Percentiles rank a stretch among this genome's conserved stretches.
Conservation (phyloP, 2,113 vertebrate species). For the Thunnus thynnus region DNA sequence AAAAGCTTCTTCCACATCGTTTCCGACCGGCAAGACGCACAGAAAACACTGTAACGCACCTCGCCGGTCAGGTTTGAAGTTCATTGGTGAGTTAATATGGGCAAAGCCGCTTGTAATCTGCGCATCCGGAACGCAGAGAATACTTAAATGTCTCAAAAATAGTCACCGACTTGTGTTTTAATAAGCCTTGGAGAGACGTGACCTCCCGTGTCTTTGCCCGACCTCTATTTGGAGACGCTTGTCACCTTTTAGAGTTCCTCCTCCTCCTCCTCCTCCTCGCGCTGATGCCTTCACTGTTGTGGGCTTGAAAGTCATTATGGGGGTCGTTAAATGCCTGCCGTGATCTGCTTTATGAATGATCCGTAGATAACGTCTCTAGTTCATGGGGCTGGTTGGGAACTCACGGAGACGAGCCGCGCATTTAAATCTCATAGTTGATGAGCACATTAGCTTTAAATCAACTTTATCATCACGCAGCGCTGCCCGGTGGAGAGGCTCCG, state of each 20-base stretch:
- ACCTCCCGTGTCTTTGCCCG: conserved; percentile 67
- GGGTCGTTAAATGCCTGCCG: conserved; percentile 51
- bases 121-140: neutral
- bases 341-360: conserved; percentile 61
- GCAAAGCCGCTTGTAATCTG: neutral
- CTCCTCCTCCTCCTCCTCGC: conserved; percentile 26
- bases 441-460: conserved; percentile 66
- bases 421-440: conserved; percentile 59
- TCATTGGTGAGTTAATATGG: conserved; percentile 27
- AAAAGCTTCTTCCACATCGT: neutral
- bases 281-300: conserved; percentile 31
- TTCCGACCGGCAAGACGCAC: conserved; percentile 10
- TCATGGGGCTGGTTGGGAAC: conserved; percentile 29
- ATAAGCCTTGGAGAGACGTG: conserved; percentile 58
- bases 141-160: conserved; percentile 1
- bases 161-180: conserved; percentile 43
- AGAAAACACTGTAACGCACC: conserved; percentile 20
- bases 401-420: conserved; percentile 42
- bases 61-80: conserved; percentile 36
- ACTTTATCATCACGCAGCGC: conserved; percentile 58
- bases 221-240: conserved; percentile 66
- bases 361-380: conserved; percentile 47
- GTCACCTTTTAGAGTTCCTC: conserved; percentile 48
- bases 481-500: conserved; percentile 5
- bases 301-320: conserved; percentile 40